Conservation (phyloP, 2,888 invertebrate genomes). For the Lithophane leautieri region DNA sequence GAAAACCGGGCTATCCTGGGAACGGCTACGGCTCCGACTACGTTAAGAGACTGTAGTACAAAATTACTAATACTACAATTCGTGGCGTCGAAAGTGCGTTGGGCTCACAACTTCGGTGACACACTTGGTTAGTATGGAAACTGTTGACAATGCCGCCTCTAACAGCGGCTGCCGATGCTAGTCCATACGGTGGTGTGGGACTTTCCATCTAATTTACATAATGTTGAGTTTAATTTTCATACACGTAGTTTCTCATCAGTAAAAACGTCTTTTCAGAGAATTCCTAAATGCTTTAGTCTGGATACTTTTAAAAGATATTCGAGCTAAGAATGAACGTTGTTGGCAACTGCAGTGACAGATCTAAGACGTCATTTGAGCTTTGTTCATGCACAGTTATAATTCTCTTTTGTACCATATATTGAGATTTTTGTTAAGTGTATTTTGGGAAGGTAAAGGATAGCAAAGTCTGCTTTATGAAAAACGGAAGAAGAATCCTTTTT, state of each 20-base stretch:
- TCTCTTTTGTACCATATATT: background rate
- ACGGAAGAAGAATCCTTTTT: background rate
- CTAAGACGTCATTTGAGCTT: background rate
- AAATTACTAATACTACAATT: background rate
- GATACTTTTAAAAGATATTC: background rate
- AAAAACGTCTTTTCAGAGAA: background rate
- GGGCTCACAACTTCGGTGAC: background rate
- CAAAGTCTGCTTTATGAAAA: background rate
- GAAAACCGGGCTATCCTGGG: too few relatives aligned
- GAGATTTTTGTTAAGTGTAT: background rate
- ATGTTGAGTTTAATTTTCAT: background rate
- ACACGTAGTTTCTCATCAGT: background rate
- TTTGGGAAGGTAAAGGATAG: background rate
- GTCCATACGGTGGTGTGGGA: too few relatives aligned
- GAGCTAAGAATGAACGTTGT: constrained; percentile 3
- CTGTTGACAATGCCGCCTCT: background rate
- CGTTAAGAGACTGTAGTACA: background rate
- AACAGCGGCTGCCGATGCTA: background rate
- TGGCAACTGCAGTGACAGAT: background rate
- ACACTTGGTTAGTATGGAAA: background rate
- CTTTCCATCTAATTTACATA: background rate
- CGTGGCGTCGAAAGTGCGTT: too few relatives aligned
- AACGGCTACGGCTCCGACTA: too few relatives aligned
- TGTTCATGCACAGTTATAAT: background rate
- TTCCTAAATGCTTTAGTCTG: background rate